Evolutionary conservation across 2,797 vertebrate genomes (phyloP).

Genomic region (Momotus momota): DNA sequence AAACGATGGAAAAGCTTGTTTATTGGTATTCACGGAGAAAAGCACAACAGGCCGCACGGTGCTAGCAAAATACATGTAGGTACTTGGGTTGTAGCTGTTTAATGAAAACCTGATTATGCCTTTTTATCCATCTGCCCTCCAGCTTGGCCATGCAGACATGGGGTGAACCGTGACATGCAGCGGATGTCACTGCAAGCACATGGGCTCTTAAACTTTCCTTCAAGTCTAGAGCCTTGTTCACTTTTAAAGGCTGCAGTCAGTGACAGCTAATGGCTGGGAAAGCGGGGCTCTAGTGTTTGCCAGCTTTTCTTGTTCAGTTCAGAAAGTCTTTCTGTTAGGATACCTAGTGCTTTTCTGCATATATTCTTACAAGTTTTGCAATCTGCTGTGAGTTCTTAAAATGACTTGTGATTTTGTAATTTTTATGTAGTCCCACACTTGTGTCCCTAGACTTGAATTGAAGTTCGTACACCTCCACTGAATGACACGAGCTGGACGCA

Average conservation of each 20-base stretch:
- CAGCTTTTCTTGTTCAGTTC: background rate
- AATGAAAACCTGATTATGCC: background rate
- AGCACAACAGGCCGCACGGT: background rate
- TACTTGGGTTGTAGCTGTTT: background rate
- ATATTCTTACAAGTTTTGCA: background rate
- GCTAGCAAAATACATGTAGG: background rate
- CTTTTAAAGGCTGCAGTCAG: background rate
- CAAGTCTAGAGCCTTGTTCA: background rate
- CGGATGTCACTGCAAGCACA: background rate
- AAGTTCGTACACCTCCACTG: background rate
- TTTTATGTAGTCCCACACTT: background rate
- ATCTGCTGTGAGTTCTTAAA: background rate
- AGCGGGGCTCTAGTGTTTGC: background rate
- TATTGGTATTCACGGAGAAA: background rate
- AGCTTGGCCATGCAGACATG: background rate
- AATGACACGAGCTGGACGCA: background rate
- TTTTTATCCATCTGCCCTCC: background rate
- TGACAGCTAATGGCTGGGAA: background rate
- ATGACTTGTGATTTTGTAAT: background rate
- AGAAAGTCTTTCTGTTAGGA: background rate
- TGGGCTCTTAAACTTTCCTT: background rate
- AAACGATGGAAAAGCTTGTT: background rate
- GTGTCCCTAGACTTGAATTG: background rate
- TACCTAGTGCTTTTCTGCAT: background rate
- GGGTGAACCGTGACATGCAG: background rate